phyloP scores from a whole-genome alignment of 2,113 vertebrate species.

The Alaudala cheleensis region DNA sequence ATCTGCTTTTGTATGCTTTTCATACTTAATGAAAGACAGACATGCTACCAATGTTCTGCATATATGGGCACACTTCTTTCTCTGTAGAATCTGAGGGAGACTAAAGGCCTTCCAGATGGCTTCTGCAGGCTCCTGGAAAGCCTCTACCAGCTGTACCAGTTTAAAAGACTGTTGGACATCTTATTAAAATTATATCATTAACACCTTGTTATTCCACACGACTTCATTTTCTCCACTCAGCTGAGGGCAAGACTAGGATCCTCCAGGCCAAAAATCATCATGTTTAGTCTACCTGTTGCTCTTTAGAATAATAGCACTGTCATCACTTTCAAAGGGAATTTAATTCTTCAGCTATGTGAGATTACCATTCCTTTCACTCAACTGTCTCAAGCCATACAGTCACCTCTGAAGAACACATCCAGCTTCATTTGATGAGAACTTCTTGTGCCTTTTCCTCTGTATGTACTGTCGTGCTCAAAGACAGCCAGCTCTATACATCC shows the following conservation, averaged over 20 bases:
- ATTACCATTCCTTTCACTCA: constrained; percentile 32
- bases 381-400: neutral
- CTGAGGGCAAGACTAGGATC: neutral
- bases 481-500: neutral
- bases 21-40: neutral
- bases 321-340: neutral
- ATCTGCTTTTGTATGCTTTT: neutral
- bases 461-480: neutral
- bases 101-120: neutral
- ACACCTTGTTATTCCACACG: neutral
- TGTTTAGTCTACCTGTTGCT: neutral
- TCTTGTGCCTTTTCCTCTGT: neutral
- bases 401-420: neutral
- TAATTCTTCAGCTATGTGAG: neutral
- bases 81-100: neutral
- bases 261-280: neutral
- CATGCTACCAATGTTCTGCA: neutral
- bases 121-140: neutral
- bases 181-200: neutral
- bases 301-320: neutral
- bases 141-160: neutral
- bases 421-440: neutral
- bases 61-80: neutral
- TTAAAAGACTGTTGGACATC: neutral
- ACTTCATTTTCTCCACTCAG: neutral